These are phyloP conservation scores for Manduca sexta DNA, from an alignment of 1,140 invertebrate genomes.

Conservation along the genomic window DNA sequence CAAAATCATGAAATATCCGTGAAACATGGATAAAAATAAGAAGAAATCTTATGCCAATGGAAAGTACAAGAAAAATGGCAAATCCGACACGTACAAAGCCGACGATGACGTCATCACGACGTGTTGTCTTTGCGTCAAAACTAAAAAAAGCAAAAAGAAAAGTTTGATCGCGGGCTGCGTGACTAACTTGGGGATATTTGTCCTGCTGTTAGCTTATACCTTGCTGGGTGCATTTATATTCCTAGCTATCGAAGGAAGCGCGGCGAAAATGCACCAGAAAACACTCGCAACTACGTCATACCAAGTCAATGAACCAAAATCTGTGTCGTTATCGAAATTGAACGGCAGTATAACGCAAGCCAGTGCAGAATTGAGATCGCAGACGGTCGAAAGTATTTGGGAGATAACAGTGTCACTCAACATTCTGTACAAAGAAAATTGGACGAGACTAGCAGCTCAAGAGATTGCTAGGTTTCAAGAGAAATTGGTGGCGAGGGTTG, in stretches of 20 bases:
- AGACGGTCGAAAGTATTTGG: conserved; percentile 93
- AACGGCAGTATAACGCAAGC: conserved; percentile 57
- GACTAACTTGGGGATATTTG: conserved; percentile 91
- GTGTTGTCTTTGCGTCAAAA: conserved; percentile 80
- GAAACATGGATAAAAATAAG: conserved; percentile 64
- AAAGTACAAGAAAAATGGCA: conserved; percentile 62
- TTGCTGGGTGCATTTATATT: conserved; percentile 93
- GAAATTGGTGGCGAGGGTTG: conserved; percentile 84
- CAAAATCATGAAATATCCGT: conserved; percentile 17
- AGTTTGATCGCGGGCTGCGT: conserved; percentile 81
- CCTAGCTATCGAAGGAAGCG: conserved; percentile 88
- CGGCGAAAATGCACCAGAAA: conserved; percentile 77
- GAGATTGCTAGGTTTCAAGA: conserved; percentile 93
- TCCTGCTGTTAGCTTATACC: conserved; percentile 90
- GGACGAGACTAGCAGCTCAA: conserved; percentile 89
- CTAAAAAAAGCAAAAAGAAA: conserved; percentile 77
- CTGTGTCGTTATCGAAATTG: conserved; percentile 45
- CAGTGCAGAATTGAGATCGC: conserved; percentile 73
- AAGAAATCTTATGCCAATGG: conserved; percentile 59
- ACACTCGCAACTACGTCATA: conserved; percentile 77
- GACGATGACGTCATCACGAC: conserved; percentile 57
- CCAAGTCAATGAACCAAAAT: conserved; percentile 62
- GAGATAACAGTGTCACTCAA: conserved; percentile 95
- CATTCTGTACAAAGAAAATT: conserved; percentile 95
- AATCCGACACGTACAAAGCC: conserved; percentile 38